A percentile compares a stretch with the other conserved stretches of the same genome.
phyloP scores from a whole-genome alignment of 37 sponge, comb jelly and placozoan species.

The Halichondria panicea region DNA sequence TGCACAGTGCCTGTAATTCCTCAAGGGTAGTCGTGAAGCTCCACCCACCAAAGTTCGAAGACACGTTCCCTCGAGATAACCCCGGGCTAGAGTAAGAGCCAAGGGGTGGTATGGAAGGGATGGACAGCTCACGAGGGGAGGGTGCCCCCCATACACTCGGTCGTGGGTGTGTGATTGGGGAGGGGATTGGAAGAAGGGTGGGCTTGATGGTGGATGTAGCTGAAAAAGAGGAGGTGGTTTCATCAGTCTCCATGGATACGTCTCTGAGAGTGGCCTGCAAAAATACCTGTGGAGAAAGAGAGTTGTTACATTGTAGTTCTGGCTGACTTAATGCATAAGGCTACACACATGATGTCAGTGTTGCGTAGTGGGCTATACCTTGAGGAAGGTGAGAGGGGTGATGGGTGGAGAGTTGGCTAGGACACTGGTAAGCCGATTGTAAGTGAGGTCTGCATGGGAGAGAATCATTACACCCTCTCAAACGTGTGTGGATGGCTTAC shows the following conservation, averaged over 20 bases:
- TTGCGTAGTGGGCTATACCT: slow-evolving; percentile 1
- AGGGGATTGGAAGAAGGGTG: slow-evolving; percentile 28
- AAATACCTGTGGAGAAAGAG: neutral
- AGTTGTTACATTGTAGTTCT: no score
- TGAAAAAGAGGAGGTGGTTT: neutral
- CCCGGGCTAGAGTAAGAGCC: slow-evolving; percentile 6
- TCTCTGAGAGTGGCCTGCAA: slow-evolving; percentile 1
- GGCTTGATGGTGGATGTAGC: neutral
- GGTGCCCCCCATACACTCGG: slow-evolving; percentile 14
- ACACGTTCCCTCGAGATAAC: neutral
- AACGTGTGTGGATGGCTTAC: neutral
- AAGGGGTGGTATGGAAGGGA: slow-evolving; percentile 67
- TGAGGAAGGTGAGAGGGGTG: slow-evolving; percentile 24
- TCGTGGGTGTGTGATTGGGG: slow-evolving; percentile 52
- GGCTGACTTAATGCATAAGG: neutral
- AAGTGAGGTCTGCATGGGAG: slow-evolving; percentile 16
- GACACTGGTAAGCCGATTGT: neutral
- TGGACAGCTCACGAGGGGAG: slow-evolving; percentile 35
- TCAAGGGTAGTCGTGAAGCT: slow-evolving; percentile 11
- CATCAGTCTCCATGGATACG: neutral
- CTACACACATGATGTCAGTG: neutral
- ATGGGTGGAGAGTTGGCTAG: neutral
- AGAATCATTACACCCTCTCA: neutral
- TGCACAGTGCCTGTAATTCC: slow-evolving; percentile 34
- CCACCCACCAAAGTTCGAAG: slow-evolving; percentile 15